These are phyloP conservation scores for Hoplodrina ambigua DNA, from an alignment of 2,888 invertebrate genomes.

Conservation along the genomic window DNA sequence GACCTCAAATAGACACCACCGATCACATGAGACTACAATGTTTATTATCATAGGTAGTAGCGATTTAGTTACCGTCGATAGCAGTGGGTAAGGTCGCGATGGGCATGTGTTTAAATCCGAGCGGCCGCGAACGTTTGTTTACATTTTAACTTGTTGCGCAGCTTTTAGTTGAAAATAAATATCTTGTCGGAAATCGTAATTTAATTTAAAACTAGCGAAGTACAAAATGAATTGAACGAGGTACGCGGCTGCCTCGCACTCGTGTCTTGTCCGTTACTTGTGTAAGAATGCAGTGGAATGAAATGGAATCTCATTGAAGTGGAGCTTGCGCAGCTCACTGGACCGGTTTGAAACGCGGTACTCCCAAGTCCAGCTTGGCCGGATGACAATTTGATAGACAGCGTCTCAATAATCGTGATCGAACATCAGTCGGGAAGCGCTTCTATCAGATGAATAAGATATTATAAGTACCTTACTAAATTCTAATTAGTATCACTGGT, in stretches of 20 bases:
- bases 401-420: slow-evolving; percentile 76
- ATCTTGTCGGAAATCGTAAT: slow-evolving; percentile 58
- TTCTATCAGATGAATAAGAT: slow-evolving; percentile 56
- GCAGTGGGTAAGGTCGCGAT: slow-evolving; percentile 76
- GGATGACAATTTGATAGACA: slow-evolving; percentile 86
- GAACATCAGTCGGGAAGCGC: slow-evolving; percentile 62
- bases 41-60: slow-evolving; percentile 65
- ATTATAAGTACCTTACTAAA: slow-evolving; percentile 48
- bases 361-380: slow-evolving; percentile 77
- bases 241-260: slow-evolving; percentile 66
- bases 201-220: slow-evolving; percentile 52
- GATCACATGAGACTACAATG: slow-evolving; percentile 64
- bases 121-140: slow-evolving; percentile 65
- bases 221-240: slow-evolving; percentile 38
- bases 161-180: slow-evolving; percentile 65
- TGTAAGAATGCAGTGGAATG: slow-evolving; percentile 88
- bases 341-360: slow-evolving; percentile 84
- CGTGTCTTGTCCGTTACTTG: slow-evolving; percentile 85
- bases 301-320: slow-evolving; percentile 90
- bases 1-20: slow-evolving; percentile 60
- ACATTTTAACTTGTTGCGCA: slow-evolving; percentile 71
- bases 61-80: slow-evolving; percentile 70
- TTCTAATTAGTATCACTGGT: slow-evolving; percentile 47
- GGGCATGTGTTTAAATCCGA: slow-evolving; percentile 65
- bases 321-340: slow-evolving; percentile 78